phyloP scores from a whole-genome alignment of 2,888 invertebrate species.

The Camponotus fellah region DNA sequence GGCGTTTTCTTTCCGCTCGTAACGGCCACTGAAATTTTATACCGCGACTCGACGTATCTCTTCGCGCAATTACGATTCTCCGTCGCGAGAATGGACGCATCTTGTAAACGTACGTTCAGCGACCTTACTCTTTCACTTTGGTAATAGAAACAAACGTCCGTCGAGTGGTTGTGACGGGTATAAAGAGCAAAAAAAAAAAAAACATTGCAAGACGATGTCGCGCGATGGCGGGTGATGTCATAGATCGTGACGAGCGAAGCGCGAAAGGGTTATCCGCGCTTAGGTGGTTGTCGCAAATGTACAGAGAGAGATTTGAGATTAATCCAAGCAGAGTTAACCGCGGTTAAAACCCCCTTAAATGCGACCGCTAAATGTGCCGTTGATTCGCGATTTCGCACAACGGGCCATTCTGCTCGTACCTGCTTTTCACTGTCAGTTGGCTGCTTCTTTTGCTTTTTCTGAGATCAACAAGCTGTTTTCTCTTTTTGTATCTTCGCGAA shows the following conservation, averaged over 20 bases:
- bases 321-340: constrained; percentile 78
- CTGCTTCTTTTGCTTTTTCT: constrained; percentile 73
- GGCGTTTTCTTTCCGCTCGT: constrained; percentile 43
- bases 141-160: constrained; percentile 63
- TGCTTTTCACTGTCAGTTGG: constrained; percentile 61
- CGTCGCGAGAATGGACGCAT: constrained; percentile 48
- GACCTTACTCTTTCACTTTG: constrained; percentile 17
- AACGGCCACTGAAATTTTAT: constrained; percentile 50
- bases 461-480: constrained; percentile 71
- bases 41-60: constrained; percentile 19
- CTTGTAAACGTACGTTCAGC: constrained; percentile 44
- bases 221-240: constrained; percentile 49
- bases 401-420: constrained; percentile 35
- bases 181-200: constrained; percentile 54
- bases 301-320: constrained; percentile 80
- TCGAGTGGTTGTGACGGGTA: constrained; percentile 53
- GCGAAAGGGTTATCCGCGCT: constrained; percentile 72
- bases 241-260: constrained; percentile 70
- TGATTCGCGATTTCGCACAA: constrained; percentile 51
- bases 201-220: constrained; percentile 55
- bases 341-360: constrained; percentile 75
- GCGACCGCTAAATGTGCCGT: constrained; percentile 61
- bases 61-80: constrained; percentile 53
- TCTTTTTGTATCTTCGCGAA: background rate
- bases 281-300: constrained; percentile 70